Conservation (phyloP, 1,140 invertebrate species). For the Notospermus geniculatus region DNA sequence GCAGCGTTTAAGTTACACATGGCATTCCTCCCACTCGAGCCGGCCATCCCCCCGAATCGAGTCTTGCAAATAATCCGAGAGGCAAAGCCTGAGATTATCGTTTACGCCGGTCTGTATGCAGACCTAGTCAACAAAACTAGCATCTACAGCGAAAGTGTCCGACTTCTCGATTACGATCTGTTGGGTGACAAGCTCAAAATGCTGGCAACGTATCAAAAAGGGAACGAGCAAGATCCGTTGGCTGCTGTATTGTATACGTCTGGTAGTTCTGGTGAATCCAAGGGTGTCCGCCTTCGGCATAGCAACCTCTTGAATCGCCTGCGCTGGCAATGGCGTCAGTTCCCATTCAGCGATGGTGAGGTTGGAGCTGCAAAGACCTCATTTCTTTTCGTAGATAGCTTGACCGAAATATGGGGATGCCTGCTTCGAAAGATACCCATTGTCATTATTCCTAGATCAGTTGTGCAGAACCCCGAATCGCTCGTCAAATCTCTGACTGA, state of each 20-base stretch:
- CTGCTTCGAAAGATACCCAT: not conserved
- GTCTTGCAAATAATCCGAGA: not conserved
- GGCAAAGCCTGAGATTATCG: not conserved
- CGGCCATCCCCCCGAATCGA: not conserved
- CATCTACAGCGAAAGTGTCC: not conserved
- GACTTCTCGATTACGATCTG: not conserved
- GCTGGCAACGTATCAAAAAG: not conserved
- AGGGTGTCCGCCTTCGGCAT: constrained; percentile 3
- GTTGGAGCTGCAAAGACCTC: constrained; percentile 2
- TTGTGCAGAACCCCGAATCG: constrained; percentile 7
- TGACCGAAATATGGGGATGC: not conserved
- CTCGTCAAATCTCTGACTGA: not conserved
- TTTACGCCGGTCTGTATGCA: not conserved
- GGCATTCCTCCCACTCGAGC: not conserved
- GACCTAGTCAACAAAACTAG: not conserved
- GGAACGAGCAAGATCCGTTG: not conserved
- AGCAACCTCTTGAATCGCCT: constrained; percentile 6
- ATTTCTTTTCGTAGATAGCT: not conserved
- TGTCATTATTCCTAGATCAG: not conserved
- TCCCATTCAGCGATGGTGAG: not conserved
- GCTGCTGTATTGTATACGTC: not conserved
- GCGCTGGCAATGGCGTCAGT: constrained; percentile 1
- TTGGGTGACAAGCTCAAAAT: not conserved
- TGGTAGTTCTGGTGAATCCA: not conserved
- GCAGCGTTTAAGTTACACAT: constrained; percentile 6